Base-by-base conservation (phyloP, 2,888 invertebrate species). In the Lamellibrachia columna region DNA sequence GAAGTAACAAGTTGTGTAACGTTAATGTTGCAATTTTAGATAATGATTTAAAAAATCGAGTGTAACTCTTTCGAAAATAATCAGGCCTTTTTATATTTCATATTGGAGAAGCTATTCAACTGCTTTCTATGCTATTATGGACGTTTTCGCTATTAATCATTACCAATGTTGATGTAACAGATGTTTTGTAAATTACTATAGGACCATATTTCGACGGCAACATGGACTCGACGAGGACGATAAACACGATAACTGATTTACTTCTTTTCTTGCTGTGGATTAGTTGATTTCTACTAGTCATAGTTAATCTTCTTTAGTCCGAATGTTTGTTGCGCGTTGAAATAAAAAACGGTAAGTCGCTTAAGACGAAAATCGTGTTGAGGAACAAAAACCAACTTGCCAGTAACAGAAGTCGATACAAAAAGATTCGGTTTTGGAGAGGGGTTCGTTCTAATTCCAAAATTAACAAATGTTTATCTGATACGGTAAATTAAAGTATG, bases 141-240 rank as follows among this genome's bases (percentile, higher is more conserved):
- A 22, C 22, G 15, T 11, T 75, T 75, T 75, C n/a, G 6, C n/a
- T 75, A 75, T 75, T 75, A 75, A 6, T 22, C 15, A 75, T 75
- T n/a, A 15, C 6, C 75, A 6, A 11, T 22, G n/a, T 75, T 15
- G 22, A 22, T 75, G 15, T 11, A 75, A 22, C 75, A 75, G 75
- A 22, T 75, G 2, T 75, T 75, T 22, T 75, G 22, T 22, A n/a
- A 75, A 75, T 75, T 15, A 75, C 75, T 75, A 75, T 75, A 75
- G 75, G 15, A 6, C 75, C 75, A 75, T 11, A 75, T 75, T 75
- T 75, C 75, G 75, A 75, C 75, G n/a, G 75, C 75, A 75, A 75
- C 75, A 75, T 75, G 75, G 75, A 75, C 75, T 75, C 75, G 75
- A 75, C 75, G 75, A 75, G 75, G 75, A 75, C 75, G 75, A 75